Percentiles rank a stretch among this genome's conserved stretches.
These are phyloP conservation scores for Phalacrocorax brasilianus DNA, from an alignment of 2,113 vertebrate genomes.

Conservation along the genomic window DNA sequence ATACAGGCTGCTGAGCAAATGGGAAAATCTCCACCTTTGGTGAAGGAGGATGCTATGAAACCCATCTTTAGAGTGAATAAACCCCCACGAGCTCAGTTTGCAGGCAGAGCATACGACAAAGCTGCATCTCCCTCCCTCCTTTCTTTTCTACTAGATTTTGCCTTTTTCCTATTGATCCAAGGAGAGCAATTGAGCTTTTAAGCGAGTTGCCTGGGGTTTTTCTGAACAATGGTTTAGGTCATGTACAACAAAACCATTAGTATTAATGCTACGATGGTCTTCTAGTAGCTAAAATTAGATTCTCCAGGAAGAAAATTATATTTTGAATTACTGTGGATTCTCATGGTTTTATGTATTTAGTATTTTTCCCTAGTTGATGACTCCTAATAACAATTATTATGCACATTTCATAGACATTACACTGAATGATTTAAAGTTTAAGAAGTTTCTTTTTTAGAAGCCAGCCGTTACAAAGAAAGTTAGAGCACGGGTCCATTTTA, in stretches of 20 bases:
- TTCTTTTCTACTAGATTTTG: neutral
- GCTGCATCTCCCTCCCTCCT: neutral
- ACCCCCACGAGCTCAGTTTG: neutral
- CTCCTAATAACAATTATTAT: slow-evolving; percentile 40
- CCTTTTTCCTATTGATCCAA: neutral
- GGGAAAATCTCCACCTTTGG: neutral
- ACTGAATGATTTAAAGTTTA: slow-evolving; percentile 4
- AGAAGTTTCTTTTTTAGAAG: neutral
- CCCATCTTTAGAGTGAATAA: neutral
- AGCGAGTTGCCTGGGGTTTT: neutral
- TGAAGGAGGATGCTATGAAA: neutral
- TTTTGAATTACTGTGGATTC: slow-evolving; percentile 33
- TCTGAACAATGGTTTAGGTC: neutral
- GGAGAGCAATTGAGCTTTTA: neutral
- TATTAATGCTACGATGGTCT: neutral
- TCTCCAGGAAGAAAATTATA: neutral
- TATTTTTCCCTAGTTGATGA: neutral
- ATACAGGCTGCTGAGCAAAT: neutral
- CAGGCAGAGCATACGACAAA: neutral
- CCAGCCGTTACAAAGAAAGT: neutral
- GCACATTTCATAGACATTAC: slow-evolving; percentile 32
- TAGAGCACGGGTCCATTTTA: neutral
- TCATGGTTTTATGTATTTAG: slow-evolving; percentile 21
- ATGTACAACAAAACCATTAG: neutral
- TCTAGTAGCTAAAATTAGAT: neutral